These are phyloP conservation scores for Catostylus mosaicus DNA, from an alignment of 30 jellyfish, hydroid and myxozoan genomes.

Conservation along the genomic window DNA sequence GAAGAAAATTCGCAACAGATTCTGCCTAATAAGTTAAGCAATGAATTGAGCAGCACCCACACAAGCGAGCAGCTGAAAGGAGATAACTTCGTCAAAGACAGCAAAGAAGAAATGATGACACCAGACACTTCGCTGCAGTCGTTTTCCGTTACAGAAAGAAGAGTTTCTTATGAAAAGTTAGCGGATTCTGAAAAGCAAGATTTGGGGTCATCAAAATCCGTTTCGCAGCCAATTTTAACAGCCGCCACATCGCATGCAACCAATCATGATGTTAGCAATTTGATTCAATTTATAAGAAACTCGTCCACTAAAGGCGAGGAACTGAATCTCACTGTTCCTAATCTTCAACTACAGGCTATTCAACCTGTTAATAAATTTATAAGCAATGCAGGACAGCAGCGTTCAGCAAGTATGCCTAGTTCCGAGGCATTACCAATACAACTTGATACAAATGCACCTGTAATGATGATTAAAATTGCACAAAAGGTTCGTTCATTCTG, in stretches of 20 bases:
- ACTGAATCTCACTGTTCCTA: not conserved
- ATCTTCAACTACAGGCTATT: too few species aligned
- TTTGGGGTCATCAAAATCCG: not conserved
- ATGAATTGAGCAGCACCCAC: too few species aligned
- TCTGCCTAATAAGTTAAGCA: not conserved
- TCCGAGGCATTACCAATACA: too few species aligned
- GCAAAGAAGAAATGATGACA: too few species aligned
- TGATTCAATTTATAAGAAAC: not conserved
- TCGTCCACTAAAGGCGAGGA: not conserved
- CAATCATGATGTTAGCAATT: not conserved
- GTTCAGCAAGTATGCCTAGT: too few species aligned
- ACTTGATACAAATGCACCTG: too few species aligned
- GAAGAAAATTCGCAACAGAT: not conserved
- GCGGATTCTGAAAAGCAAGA: not conserved
- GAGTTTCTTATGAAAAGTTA: not conserved
- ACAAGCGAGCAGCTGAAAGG: too few species aligned
- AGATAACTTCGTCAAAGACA: too few species aligned
- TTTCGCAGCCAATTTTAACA: not conserved
- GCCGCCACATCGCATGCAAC: not conserved
- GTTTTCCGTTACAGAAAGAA: constrained; percentile 12
- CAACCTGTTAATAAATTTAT: too few species aligned
- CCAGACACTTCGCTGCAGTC: constrained; percentile 15
- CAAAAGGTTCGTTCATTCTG: too few species aligned
- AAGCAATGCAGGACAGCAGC: too few species aligned
- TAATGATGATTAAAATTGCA: too few species aligned